Evolutionary conservation across 2,797 vertebrate genomes (phyloP), one percentile per base, ranked within the genome.

Genomic region (Loris lydekkerianus): DNA sequence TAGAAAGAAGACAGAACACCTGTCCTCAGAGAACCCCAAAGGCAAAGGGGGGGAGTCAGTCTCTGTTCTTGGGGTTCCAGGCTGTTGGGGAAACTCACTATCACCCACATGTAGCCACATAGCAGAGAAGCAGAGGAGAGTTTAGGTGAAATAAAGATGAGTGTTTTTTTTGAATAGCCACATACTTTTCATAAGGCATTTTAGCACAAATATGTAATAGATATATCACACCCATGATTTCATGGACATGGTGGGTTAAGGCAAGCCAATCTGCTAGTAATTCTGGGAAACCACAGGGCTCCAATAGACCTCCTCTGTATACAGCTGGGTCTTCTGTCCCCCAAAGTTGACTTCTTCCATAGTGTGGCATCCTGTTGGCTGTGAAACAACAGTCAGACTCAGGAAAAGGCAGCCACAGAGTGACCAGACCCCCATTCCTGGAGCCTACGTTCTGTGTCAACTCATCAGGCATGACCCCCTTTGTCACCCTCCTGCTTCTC

Each of bases 181-280:
- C 0, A 7, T 4, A 10, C 73, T 56, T 65, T 75, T 81, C 29
- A 10, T 31, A 17, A 49, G 10, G 34, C 4, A 9, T 53, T 69
- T 67, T 37, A 58, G 63, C 58, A 46, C 10, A 34, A 10, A 20
- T 14, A 21, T 5, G 11, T 14, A 43, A 29, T 34, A 40, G 72
- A n/a, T 13, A 1, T 14, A 27, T 37, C 34, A 15, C 49, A 63
- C 20, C 23, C 34, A 9, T 8, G 60, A 70, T n/a, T 63, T 63
- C 77, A 14, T 1, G 2, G 75, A 23, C 2, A 2, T 29, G 2
- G 5, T 5, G 43, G 27, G 17, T 34, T 73, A 49, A 17, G 43
- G 46, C n/a, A 23, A 76, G 20, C 40, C 89, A 46, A 97, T 96
- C 92, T 97, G 95, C 97, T 96, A 96, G 56, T 97, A 97, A 65